These are phyloP conservation scores for Trissolcus japonicus DNA, from an alignment of 2,888 invertebrate genomes.

Conservation along the genomic window DNA sequence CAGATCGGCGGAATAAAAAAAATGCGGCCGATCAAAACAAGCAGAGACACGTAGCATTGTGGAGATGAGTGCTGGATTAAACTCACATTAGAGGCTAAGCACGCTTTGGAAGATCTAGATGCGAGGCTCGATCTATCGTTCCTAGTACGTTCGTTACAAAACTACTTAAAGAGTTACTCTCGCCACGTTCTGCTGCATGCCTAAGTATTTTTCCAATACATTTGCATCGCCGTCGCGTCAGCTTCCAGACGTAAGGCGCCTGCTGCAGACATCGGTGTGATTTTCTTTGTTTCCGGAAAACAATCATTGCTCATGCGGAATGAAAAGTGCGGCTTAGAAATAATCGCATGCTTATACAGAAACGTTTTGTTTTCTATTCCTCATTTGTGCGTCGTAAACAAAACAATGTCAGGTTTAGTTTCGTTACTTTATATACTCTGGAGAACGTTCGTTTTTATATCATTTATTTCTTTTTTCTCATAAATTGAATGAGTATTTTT, in stretches of 20 bases:
- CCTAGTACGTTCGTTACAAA: constrained; percentile 65
- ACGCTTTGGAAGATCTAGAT: constrained; percentile 69
- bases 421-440: too few species aligned
- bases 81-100: constrained; percentile 63
- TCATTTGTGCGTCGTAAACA: too few species aligned
- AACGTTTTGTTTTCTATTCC: too few species aligned
- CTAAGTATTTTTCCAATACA: constrained; percentile 63
- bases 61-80: constrained; percentile 62
- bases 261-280: constrained; percentile 45
- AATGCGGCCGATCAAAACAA: constrained; percentile 52
- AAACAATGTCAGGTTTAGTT: too few species aligned
- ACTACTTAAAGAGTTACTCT: constrained; percentile 67
- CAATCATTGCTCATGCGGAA: constrained; percentile 46
- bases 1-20: constrained; percentile 29
- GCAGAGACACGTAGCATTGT: constrained; percentile 51
- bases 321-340: constrained; percentile 37
- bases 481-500: too few species aligned
- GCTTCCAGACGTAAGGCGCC: constrained; percentile 50
- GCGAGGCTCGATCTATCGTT: constrained; percentile 65
- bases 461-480: too few species aligned
- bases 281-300: constrained; percentile 56
- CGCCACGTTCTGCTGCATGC: constrained; percentile 60
- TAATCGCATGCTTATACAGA: too few species aligned
- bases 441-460: too few species aligned
- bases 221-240: constrained; percentile 61